Base-by-base conservation (phyloP, 2,888 invertebrate genomes). In the Andrena chrysosceles region DNA sequence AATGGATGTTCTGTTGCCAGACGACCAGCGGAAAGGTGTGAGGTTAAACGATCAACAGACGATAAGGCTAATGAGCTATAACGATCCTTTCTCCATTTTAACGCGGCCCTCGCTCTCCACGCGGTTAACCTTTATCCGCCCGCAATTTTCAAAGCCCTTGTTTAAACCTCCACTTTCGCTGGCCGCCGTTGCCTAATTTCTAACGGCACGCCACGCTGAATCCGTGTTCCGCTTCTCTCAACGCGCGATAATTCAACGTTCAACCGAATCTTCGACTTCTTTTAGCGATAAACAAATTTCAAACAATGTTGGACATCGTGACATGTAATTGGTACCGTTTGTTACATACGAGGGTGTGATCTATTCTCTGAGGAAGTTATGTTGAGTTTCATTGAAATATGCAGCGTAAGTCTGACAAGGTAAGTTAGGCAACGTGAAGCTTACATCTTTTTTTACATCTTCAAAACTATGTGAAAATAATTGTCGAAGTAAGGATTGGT, bases 31-130 rank as follows among this genome's bases (percentile, higher is more conserved):
- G 63, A 83, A 83, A 89, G 89, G 85, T 85, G 87, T 71, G 84
- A 87, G 89, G 88, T 89, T 87, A 89, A 88, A 79, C 81, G 88
- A 88, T 88, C 85, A 81, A 76, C 84, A 67, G 68, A 77, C 84
- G 89, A 88, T 88, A 88, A 89, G 87, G 83, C 89, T 88, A 88
- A 88, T 88, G 88, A 88, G 89, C 87, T 85, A 69, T 87, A 87
- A 89, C 88, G 87, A 89, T 85, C 87, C 88, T 89, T 89, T 88
- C 88, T 85, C 87, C 85, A 54, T 81, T 85, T 89, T 81, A 81
- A 73, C 75, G 63, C 72, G 56, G 70, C 64, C 69, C 60, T 70
- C 78, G 74, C 54, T 66, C 77, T 23, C 69, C 56, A 67, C 26
- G 77, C 78, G 48, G 87, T 87, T 88, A 87, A 88, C 88, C 88